Evolutionary conservation across 2,113 vertebrate genomes (phyloP), one percentile per base, ranked within the genome.

Genomic region (Loxodonta africana): DNA sequence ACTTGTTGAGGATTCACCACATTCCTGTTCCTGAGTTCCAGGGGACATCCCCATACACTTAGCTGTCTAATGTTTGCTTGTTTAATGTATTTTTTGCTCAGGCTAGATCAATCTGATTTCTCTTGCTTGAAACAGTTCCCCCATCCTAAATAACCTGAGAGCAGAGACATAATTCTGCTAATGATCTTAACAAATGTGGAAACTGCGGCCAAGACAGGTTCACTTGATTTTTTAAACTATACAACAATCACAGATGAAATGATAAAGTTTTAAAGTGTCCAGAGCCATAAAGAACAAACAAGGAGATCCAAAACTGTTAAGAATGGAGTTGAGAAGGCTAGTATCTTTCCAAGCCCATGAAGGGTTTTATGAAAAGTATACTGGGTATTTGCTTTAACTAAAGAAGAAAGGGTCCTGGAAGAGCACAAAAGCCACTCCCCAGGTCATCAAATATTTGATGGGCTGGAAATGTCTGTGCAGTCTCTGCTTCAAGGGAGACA

Each of bases 151-250:
- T 67, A 93, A 76, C 85, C 20, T 73, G 92, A 95, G 21, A 63
- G 57, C 6, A 90, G 8, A 88, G 15, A 25, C 25, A n/a, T 82
- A 53, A 73, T 46, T 91, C 63, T 53, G 57, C 48, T 74, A 62
- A 80, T 11, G 26, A 86, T 76, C 28, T 96, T 95, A 86, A 91
- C 26, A 63, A 69, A 87, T 71, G 4, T 53, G 23, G 67, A 91
- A 86, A 77, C 21, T 76, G 60, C 91, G 33, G 11, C 53, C 33
- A 94, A 78, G 12, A 77, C 3, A 81, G 69, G 12, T 84, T 71
- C 15, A 76, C 9, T 33, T 51, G 76, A 28, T 63, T 77, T 3
- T 33, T 93, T 44, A 89, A 94, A 88, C 73, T 95, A 9, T 46
- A 28, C 23, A 69, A n/a, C 4, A 41, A 65, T 60, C 73, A 65